Evolutionary conservation across 2,888 invertebrate species (phyloP), one percentile per base, ranked within the genome.

Genomic region (Poecilus cupreus): DNA sequence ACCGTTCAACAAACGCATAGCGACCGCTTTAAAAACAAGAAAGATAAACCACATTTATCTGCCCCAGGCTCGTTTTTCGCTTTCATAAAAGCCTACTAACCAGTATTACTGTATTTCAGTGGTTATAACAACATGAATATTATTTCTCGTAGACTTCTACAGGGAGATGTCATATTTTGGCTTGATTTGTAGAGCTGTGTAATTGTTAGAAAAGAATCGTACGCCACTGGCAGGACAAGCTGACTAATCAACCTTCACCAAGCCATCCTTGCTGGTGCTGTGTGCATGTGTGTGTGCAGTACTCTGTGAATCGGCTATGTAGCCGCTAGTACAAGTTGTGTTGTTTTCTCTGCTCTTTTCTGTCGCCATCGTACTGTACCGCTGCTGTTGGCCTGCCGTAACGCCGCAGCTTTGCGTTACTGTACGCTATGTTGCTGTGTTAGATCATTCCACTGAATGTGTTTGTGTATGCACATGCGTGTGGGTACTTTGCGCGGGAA

Each of bases 401-500:
- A n/a, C 4, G 32, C 32, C 32, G 32, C 8, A n/a, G 11, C 43
- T 11, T 43, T 43, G 43, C 43, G n/a, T 43, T 43, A n/a, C n/a
- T 43, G n/a, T 43, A 11, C 3, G 43, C 32, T 32, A 32, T 10
- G 43, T 43, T 43, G 39, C 32, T 32, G 8, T 10, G 43, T 43
- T 43, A 10, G 26, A 26, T 26, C 26, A 26, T 5, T n/a, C 24
- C 24, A 13, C 32, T 32, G 32, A 32, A 3, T 32, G 26, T 26
- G 24, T 13, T 32, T 8, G 4, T 5, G 8, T 10, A n/a, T 64
- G 32, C 64, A 32, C 64, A 64, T 64, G 64, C 51, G 51, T 64
- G 64, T 22, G 13, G 32, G 18, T 64, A n/a, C 26, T 64, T 64
- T 64, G 64, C 64, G 64, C 64, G 64, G 64, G 64, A 64, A 64